A percentile compares a stretch with the other conserved stretches of the same genome.
These are phyloP conservation scores for Phthorimaea operculella DNA, from an alignment of 1,140 invertebrate genomes.

Conservation along the genomic window DNA sequence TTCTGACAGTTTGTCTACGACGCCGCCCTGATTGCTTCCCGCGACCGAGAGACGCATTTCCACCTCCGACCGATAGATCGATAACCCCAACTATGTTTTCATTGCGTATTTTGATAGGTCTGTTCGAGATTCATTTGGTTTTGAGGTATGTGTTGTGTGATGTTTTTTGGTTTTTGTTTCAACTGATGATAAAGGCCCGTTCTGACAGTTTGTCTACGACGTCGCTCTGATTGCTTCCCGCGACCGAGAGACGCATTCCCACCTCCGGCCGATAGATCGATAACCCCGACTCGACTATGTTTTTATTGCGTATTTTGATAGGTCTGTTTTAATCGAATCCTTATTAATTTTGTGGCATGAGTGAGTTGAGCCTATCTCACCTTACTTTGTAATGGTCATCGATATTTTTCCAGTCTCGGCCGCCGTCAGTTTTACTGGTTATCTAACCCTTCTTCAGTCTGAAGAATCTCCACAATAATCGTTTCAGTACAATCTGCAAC, in stretches of 20 bases:
- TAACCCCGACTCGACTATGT: background rate
- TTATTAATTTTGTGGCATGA: slow-evolving; percentile 11
- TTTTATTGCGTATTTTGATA: background rate
- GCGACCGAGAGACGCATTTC: too few relatives aligned
- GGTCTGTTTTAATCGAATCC: slow-evolving; percentile 9
- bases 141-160: too few relatives aligned
- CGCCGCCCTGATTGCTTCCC: slow-evolving; percentile 52
- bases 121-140: slow-evolving; percentile 14
- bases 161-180: slow-evolving; percentile 27
- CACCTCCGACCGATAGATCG: slow-evolving; percentile 9
- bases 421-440: too few relatives aligned
- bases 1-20: slow-evolving; percentile 63
- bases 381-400: too few relatives aligned
- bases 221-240: slow-evolving; percentile 50
- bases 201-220: slow-evolving; percentile 62
- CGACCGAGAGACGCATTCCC: too few relatives aligned
- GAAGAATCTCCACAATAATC: too few relatives aligned
- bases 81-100: slow-evolving; percentile 3
- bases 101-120: slow-evolving; percentile 2
- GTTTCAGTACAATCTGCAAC: too few relatives aligned
- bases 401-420: too few relatives aligned
- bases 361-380: slow-evolving; percentile 49
- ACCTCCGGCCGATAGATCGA: slow-evolving; percentile 7
- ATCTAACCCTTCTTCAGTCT: too few relatives aligned
- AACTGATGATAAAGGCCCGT: slow-evolving; percentile 62